Base-by-base conservation (phyloP, 2,888 invertebrate genomes). In the Scaptomyza cyrtandrae region DNA sequence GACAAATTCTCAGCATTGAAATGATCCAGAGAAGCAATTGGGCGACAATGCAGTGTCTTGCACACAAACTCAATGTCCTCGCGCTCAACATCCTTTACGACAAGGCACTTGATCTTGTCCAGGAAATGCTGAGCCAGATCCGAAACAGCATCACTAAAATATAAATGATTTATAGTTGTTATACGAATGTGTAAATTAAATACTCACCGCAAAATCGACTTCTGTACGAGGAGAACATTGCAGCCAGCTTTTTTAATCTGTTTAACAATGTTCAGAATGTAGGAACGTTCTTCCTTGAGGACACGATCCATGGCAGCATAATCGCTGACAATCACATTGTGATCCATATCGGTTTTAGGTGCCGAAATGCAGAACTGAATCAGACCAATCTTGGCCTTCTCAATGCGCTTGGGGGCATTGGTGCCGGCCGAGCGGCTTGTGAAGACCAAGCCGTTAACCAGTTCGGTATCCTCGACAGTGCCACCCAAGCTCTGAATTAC, bases 301-400 rank as follows among this genome's bases (percentile, higher is more conserved):
- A 99, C 98, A 64, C 99, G 95, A 92, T 99, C 99, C 99, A 99
- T 99, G 54, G 99, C 99, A n/a, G 99, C 95, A 92, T 99, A 99
- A 92, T 99, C 99, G 0, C 98, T 98, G 24, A 99, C 98, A 84
- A 99, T 95, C 3, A 97, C 96, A 91, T 96, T 98, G 93, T 98
- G 98, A 89, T 98, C 98, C 98, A 98, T 98, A 93, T 99, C 99
- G 60, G 99, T 99, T 93, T 99, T 99, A 7, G 99, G 99, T 56
- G 99, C 98, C 13, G 99, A 99, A 92, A 99, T 97, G 92, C 99
- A 99, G 93, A 99, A 99, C 92, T 99, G 99, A 79, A 99, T 99
- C 14, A 99, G 95, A 66, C 97, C 99, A 92, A 99, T 98, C 93
- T 98, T 99, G 6, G 99, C 99, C 91, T 99, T 99, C 92, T 99